A percentile compares a stretch with the other conserved stretches of the same genome.
phyloP scores from a whole-genome alignment of 2,797 vertebrate genomes.

The Petrocephalus sullivani region DNA sequence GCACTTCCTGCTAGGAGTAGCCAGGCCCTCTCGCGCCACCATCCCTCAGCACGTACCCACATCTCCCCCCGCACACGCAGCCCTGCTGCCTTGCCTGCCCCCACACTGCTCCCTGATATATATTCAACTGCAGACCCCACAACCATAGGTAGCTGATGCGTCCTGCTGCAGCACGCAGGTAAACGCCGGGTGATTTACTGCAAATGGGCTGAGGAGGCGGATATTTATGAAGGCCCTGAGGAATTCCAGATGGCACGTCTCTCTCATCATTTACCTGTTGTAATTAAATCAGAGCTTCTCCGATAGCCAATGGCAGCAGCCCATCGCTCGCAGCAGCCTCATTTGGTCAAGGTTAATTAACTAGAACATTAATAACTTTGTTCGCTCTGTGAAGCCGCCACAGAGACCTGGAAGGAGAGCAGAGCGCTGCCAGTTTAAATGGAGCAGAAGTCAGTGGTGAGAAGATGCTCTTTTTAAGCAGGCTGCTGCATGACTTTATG shows the following conservation, averaged over 20 bases:
- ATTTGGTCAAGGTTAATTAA: conserved; percentile 13
- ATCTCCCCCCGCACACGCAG: background rate
- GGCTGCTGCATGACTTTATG: background rate
- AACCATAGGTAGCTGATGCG: background rate
- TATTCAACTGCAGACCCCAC: background rate
- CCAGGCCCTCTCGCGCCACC: conserved; percentile 23
- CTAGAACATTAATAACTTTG: conserved; percentile 19
- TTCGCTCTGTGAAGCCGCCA: background rate
- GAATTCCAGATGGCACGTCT: background rate
- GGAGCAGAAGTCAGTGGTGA: background rate
- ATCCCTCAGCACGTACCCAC: background rate
- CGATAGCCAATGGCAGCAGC: background rate
- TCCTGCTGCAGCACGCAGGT: background rate
- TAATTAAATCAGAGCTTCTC: conserved; percentile 15
- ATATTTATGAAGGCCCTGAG: background rate
- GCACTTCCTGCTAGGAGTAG: conserved; percentile 50
- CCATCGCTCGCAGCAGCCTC: conserved; percentile 11
- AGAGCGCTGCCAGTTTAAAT: background rate
- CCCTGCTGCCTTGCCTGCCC: background rate
- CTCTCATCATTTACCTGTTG: conserved; percentile 7
- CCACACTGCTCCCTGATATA: background rate
- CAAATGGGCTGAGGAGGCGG: background rate
- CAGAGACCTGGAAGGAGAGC: background rate
- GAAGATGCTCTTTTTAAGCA: background rate
- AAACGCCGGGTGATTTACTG: background rate